Conservation (phyloP, 2,888 invertebrate species). For the Vanessa cardui region DNA sequence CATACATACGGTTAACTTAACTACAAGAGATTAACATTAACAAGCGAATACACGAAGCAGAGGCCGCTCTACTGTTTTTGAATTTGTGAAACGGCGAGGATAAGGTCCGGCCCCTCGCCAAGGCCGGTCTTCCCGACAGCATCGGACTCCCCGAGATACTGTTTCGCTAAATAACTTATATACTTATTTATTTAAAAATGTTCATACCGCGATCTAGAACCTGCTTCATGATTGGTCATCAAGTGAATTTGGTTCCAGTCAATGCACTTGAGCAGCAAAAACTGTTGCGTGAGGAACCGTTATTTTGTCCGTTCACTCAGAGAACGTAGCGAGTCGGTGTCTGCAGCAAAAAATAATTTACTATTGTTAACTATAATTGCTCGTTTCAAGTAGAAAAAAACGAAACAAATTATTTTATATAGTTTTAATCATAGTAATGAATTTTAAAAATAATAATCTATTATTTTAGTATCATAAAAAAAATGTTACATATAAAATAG, state of each 20-base stretch:
- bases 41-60: slow-evolving; percentile 81
- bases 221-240: slow-evolving; percentile 58
- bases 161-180: slow-evolving; percentile 46
- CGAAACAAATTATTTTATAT: neutral
- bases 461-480: no score
- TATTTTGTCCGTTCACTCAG: slow-evolving; percentile 25
- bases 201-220: slow-evolving; percentile 64
- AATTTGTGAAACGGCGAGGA: slow-evolving; percentile 68
- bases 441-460: no score
- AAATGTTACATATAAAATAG: no score
- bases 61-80: slow-evolving; percentile 70
- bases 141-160: slow-evolving; percentile 73
- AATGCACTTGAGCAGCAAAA: slow-evolving; percentile 62
- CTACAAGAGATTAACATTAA: slow-evolving; percentile 76
- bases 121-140: slow-evolving; percentile 77
- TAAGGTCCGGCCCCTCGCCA: slow-evolving; percentile 79
- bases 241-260: slow-evolving; percentile 63
- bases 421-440: no score
- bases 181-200: slow-evolving; percentile 51
- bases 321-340: slow-evolving; percentile 19
- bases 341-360: slow-evolving; percentile 28
- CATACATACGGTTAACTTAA: slow-evolving; percentile 83
- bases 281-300: slow-evolving; percentile 52
- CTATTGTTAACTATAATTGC: slow-evolving; percentile 15
- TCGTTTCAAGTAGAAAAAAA: neutral